Evolutionary conservation across 2,888 invertebrate species (phyloP), one percentile per base, ranked within the genome.

Genomic region (Thymelicus lineola): DNA sequence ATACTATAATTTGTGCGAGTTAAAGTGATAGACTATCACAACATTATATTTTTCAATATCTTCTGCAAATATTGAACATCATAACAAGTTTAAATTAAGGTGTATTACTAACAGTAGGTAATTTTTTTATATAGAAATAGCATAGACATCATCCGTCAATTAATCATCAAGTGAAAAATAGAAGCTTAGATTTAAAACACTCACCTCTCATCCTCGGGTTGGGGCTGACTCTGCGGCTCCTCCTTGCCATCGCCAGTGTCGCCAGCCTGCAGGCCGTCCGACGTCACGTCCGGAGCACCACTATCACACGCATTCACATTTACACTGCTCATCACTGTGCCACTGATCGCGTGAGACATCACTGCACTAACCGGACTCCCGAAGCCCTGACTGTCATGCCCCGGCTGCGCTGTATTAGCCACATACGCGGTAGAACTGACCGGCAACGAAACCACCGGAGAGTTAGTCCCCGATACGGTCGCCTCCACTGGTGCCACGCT

Each of bases 161-260:
- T 42, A 4, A 42, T 10, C 42, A 42, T 42, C 42, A 12, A 12
- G 12, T 50, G 38, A 53, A 14, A n/a, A 17, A 17, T 57, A 57
- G 15, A 59, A 48, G 17, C 12, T 10, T 42, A 64, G 38, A 36
- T 45, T 20, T 62, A 42, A 57, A 57, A 17, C 2, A 61, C 91
- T 89, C 73, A 94, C 94, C 94, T 94, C 92, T 94, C 94, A 89
- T 94, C 94, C 80, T 94, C 94, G 42, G 89, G 85, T 71, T 86
- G 84, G 58, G 86, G 86, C 45, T 82, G 82, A 0, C 86, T 71
- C 76, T 88, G 90, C 59, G 80, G 74, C 71, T 94, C 94, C 72
- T 94, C 94, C 80, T 94, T 94, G 70, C 92, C 90, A 63, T 94
- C 94, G 1, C 86, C 87, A 2, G 84, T 79, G 73, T 94, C 94